A percentile compares a stretch with the other conserved stretches of the same genome.
Evolutionary conservation across 2,113 vertebrate species (phyloP).

Genomic region (Mormoops blainvillei): DNA sequence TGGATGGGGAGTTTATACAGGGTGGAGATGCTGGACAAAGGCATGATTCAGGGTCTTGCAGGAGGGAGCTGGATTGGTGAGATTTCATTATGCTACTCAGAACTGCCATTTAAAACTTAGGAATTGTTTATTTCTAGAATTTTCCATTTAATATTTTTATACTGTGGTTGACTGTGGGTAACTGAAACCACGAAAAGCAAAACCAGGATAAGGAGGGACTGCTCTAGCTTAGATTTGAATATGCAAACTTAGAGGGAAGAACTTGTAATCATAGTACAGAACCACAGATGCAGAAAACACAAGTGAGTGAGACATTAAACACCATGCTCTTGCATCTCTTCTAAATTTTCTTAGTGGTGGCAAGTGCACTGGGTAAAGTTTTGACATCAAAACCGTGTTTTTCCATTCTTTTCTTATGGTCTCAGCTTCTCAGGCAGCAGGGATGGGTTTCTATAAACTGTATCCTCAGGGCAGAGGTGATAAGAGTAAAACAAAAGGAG

Average conservation of each 20-base stretch:
- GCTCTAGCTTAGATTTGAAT: neutral
- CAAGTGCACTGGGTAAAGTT: neutral
- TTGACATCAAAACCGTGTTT: neutral
- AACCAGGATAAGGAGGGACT: neutral
- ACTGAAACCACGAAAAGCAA: neutral
- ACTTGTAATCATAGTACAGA: neutral
- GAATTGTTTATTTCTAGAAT: neutral
- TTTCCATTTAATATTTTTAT: neutral
- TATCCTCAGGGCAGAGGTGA: neutral
- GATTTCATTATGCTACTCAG: neutral
- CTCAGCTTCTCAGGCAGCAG: neutral
- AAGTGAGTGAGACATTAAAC: neutral
- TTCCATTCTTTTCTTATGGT: neutral
- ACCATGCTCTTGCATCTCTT: neutral
- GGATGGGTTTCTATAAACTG: neutral
- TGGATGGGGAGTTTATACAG: neutral
- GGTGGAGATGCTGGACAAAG: neutral
- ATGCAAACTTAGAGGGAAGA: neutral
- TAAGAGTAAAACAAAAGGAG: neutral
- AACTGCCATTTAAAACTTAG: neutral
- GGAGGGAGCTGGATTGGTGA: neutral
- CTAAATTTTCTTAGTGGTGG: neutral
- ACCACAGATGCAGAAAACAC: neutral
- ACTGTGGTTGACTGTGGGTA: neutral
- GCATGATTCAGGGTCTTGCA: too few species aligned